A percentile compares a stretch with the other conserved stretches of the same genome.
These are phyloP conservation scores for Eupeodes latifasciatus DNA, from an alignment of 2,888 invertebrate genomes.

Conservation along the genomic window DNA sequence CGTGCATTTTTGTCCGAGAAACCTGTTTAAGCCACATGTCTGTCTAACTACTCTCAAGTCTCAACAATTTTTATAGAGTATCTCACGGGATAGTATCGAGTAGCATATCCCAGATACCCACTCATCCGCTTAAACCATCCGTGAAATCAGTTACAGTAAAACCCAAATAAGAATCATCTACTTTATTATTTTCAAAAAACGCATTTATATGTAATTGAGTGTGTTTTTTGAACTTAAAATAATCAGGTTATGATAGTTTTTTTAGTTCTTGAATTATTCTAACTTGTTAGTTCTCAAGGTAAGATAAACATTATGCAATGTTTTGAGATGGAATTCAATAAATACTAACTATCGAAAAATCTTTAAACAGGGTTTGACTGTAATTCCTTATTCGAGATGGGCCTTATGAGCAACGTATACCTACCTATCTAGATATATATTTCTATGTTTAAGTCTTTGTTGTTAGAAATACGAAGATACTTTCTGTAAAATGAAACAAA, in stretches of 20 bases:
- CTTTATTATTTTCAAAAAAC: no score
- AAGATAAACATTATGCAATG: no score
- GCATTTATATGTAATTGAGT: neutral
- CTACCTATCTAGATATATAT: neutral
- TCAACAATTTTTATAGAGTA: constrained; percentile 61
- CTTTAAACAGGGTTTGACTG: neutral
- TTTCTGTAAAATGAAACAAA: neutral
- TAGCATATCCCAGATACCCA: constrained; percentile 46
- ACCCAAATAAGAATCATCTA: neutral
- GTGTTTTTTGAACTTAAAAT: no score
- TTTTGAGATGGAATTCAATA: no score
- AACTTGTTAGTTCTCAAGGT: no score
- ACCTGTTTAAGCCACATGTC: constrained; percentile 66
- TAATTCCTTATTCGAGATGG: constrained; percentile 53
- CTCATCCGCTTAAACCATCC: constrained; percentile 26
- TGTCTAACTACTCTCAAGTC: constrained; percentile 47
- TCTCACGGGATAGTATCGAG: constrained; percentile 61
- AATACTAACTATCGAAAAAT: no score
- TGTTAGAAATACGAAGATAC: constrained; percentile 65
- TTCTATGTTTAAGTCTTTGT: constrained; percentile 58
- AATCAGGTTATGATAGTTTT: no score
- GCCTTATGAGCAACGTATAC: constrained; percentile 23
- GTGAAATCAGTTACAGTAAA: constrained; percentile 23
- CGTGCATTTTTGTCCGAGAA: constrained; percentile 55
- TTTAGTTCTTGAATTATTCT: no score